Base-by-base conservation (phyloP, 2,113 vertebrate genomes). In the Ophthalmotilapia sp. region DNA sequence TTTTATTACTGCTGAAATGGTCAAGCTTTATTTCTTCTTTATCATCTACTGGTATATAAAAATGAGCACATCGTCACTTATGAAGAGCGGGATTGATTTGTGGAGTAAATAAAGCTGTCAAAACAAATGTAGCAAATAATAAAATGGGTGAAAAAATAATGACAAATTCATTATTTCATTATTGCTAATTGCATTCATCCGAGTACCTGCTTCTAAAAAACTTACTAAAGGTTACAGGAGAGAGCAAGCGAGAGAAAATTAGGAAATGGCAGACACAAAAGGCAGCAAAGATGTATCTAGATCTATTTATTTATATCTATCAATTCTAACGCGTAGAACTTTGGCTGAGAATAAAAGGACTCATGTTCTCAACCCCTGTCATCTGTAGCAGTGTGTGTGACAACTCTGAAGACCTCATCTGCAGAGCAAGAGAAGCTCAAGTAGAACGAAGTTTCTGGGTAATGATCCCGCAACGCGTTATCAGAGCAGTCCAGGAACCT, bases 381-480 rank as follows among this genome's bases (percentile, higher is more conserved):
- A 73, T 85, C 51, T 83, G 65, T 70, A 53, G 54, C 68, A n/a
- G 56, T 5, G 8, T 38, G 84, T 38, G 58, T 13, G 58, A 62
- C 51, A 70, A 56, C 70, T 84, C 31, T 58, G 73, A 87, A 80
- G 51, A 9, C 47, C 89, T 92, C 85, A 83, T 89, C 86, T 86
- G 82, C 89, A 88, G 81, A 87, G 31, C 21, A 38, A 83, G 26
- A 81, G 40, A 83, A 45, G 31, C 49, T 53, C 9, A 14, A 42
- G 82, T 38, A 79, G 56, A 91, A 82, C 5, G 2, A 83, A 75
- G 86, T 81, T 86, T 36, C 90, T n/a, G 68, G 75, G 81, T 93
- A 94, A 95, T 91, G 93, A 92, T 91, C 83, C 89, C 75, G 75
- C 82, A 31, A 73, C 62, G 84, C 31, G 15, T 88, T 89, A 92